Evolutionary conservation across 2,797 vertebrate genomes (phyloP), one percentile per base, ranked within the genome.

Genomic region (Phaenicophaeus curvirostris): DNA sequence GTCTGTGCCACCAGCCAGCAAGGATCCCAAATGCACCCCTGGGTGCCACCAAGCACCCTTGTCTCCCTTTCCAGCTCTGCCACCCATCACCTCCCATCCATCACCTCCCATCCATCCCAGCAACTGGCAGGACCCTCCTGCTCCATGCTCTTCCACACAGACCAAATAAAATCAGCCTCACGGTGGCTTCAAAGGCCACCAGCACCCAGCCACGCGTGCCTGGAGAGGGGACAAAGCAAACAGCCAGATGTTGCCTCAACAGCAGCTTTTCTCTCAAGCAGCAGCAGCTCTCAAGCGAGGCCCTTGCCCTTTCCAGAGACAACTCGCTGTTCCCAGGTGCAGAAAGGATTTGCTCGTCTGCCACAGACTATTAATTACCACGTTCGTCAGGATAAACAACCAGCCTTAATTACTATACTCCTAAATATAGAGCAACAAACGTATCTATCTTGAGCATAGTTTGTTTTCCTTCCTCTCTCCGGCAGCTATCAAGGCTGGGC

Each of bases 381-480:
- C 21, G 76, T 88, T 81, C 67, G 50, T 74, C 90, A 95, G 90
- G 87, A 91, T 80, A 96, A 96, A 96, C 94, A 97, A 68, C 63
- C 69, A 77, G 89, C 63, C 63, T 85, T 90, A 96, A 97, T 95
- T 95, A 96, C 31, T 63, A 72, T 48, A 44, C 39, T 87, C 50
- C 94, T 94, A 97, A 96, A 95, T 93, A 95, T 81, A 95, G 87
- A 89, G 41, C 44, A 90, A 66, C 82, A 76, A 94, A 80, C 7
- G 6, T 31, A 50, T 23, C 93, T 88, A 54, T 82, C 93, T 54
- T 11, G 27, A 93, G 92, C 11, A 0, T 0, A 28, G 69, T 2
- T 72, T 66, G 6, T 85, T 94, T 93, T 95, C 94, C 95, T 96
- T 94, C 93, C 90, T 87, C 87, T 42, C 89, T 27, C 86, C 4